phyloP scores from a whole-genome alignment of 1,140 invertebrate species.

The Atopsyche davidsoni region DNA sequence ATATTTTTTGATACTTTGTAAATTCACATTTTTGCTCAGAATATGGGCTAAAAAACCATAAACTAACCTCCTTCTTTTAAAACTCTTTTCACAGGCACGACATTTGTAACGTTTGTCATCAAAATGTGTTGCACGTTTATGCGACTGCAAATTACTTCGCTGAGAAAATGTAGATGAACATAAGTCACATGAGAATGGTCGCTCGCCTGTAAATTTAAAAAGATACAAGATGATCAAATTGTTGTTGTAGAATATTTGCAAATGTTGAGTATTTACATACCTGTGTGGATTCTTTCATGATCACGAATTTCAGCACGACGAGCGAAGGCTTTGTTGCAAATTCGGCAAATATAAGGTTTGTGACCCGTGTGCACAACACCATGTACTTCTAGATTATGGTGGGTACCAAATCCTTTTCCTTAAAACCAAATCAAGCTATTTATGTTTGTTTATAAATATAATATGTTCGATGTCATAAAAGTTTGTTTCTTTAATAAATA shows the following conservation, averaged over 20 bases:
- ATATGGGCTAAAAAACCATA: not conserved
- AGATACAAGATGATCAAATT: no score
- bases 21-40: not conserved
- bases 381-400: constrained; percentile 71
- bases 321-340: constrained; percentile 70
- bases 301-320: constrained; percentile 68
- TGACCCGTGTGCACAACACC: constrained; percentile 64
- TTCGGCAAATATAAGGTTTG: constrained; percentile 62
- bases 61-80: constrained; percentile 58
- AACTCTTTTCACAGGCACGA: constrained; percentile 61
- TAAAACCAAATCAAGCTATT: constrained; percentile 26
- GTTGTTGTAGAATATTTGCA: no score
- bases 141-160: constrained; percentile 71
- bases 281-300: constrained; percentile 74
- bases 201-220: constrained; percentile 56
- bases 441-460: no score
- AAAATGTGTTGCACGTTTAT: constrained; percentile 71
- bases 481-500: constrained; percentile 1
- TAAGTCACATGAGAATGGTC: constrained; percentile 74
- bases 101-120: constrained; percentile 71
- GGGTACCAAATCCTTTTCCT: constrained; percentile 69
- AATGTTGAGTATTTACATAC: no score
- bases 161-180: constrained; percentile 74
- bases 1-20: not conserved
- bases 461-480: not conserved